A percentile compares a stretch with the other conserved stretches of the same genome.
Conservation (phyloP, 2,888 invertebrate species). For the Malthinus seriepunctatus region DNA sequence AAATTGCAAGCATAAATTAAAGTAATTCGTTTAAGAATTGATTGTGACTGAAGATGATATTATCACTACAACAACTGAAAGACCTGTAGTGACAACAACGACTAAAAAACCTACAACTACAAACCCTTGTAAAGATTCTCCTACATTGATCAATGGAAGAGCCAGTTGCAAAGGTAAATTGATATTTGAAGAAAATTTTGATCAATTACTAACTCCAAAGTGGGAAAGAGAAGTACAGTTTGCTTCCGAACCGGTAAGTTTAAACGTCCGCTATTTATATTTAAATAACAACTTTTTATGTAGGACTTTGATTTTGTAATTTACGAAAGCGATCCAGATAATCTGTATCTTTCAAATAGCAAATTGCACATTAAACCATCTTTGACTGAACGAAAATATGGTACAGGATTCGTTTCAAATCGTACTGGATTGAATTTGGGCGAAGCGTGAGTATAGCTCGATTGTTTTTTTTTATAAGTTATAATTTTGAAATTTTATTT, state of each 20-base stretch:
- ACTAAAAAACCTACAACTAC: background rate
- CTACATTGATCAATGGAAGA: constrained; percentile 48
- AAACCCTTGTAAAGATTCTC: constrained; percentile 35
- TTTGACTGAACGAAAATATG: constrained; percentile 59
- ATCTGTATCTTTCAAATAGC: constrained; percentile 59
- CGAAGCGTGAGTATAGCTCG: constrained; percentile 42
- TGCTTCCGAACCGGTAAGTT: constrained; percentile 13
- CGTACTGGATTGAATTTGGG: constrained; percentile 46
- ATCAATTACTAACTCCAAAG: constrained; percentile 34
- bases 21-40: too few species aligned
- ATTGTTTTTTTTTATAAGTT: too few species aligned
- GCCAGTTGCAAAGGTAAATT: constrained; percentile 57
- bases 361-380: constrained; percentile 64
- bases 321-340: constrained; percentile 62
- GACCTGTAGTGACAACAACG: too few species aligned
- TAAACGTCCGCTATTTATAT: background rate
- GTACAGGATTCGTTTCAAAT: constrained; percentile 58
- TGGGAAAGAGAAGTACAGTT: constrained; percentile 16
- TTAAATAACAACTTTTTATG: constrained; percentile 18
- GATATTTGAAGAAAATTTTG: constrained; percentile 65
- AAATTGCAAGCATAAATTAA: too few species aligned
- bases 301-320: constrained; percentile 74
- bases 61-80: too few species aligned
- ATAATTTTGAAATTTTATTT: too few species aligned
- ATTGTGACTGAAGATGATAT: too few species aligned